These are phyloP conservation scores for Noctua janthe DNA, from an alignment of 2,888 invertebrate genomes.

Conservation along the genomic window DNA sequence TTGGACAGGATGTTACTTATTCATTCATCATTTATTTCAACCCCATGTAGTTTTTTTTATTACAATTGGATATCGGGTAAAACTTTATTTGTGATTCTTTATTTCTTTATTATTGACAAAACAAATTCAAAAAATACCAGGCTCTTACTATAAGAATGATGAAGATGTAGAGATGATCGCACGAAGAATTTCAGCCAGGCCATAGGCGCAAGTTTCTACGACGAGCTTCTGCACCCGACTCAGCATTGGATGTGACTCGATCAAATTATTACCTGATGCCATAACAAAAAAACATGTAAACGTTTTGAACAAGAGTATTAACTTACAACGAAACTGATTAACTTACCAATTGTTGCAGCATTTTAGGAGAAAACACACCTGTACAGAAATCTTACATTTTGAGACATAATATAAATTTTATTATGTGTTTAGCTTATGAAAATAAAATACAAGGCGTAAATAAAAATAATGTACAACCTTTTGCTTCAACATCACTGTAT, in stretches of 20 bases:
- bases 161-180: constrained; percentile 70
- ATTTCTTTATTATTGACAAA: constrained; percentile 85
- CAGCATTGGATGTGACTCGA: constrained; percentile 27
- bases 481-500: constrained; percentile 81
- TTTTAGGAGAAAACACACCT: constrained; percentile 74
- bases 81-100: constrained; percentile 80
- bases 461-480: constrained; percentile 88
- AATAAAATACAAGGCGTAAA: constrained; percentile 86
- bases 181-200: constrained; percentile 56
- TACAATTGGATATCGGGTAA: constrained; percentile 75
- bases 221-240: constrained; percentile 36
- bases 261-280: constrained; percentile 80
- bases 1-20: constrained; percentile 68
- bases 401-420: constrained; percentile 83
- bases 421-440: constrained; percentile 83
- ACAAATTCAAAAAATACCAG: constrained; percentile 88
- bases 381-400: constrained; percentile 77
- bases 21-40: constrained; percentile 65
- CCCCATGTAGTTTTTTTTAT: constrained; percentile 69
- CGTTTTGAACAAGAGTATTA: constrained; percentile 69
- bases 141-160: constrained; percentile 87
- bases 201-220: constrained; percentile 28
- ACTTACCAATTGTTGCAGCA: constrained; percentile 81
- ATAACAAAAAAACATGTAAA: constrained; percentile 72
- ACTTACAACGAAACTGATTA: constrained; percentile 76